A percentile compares a stretch with the other conserved stretches of the same genome.
Conservation (phyloP, 2,113 vertebrate species). For the cattle (Bos taurus) region DNA sequence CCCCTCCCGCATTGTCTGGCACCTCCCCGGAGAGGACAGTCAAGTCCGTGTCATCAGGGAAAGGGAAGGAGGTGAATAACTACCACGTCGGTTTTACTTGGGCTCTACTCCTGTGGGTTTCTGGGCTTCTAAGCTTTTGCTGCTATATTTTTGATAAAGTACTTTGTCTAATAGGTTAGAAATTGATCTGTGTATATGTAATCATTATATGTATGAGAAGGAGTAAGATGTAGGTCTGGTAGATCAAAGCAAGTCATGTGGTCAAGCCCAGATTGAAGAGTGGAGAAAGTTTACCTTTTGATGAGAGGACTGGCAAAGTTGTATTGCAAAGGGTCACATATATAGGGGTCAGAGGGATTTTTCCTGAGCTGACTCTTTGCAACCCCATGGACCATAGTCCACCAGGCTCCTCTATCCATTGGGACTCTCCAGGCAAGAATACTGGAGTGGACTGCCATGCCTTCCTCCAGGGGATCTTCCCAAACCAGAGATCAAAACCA, state of each 20-base stretch:
- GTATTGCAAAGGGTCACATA: neutral
- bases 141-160: neutral
- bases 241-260: neutral
- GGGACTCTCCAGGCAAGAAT: neutral
- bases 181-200: neutral
- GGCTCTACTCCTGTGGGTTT: neutral
- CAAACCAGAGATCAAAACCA: neutral
- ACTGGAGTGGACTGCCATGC: neutral
- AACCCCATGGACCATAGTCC: neutral
- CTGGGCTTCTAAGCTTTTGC: neutral
- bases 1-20: neutral
- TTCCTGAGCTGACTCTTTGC: neutral
- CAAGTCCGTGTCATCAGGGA: neutral
- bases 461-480: neutral
- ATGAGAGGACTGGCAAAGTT: neutral
- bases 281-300: neutral
- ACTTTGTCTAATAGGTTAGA: neutral
- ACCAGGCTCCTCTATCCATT: neutral
- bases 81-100: rapidly evolving
- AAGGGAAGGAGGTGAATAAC: neutral
- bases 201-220: neutral
- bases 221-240: neutral
- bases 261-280: neutral
- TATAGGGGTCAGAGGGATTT: neutral
- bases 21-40: neutral